Base-by-base conservation (phyloP, 2,888 invertebrate species). In the Habroteleia sp. region DNA sequence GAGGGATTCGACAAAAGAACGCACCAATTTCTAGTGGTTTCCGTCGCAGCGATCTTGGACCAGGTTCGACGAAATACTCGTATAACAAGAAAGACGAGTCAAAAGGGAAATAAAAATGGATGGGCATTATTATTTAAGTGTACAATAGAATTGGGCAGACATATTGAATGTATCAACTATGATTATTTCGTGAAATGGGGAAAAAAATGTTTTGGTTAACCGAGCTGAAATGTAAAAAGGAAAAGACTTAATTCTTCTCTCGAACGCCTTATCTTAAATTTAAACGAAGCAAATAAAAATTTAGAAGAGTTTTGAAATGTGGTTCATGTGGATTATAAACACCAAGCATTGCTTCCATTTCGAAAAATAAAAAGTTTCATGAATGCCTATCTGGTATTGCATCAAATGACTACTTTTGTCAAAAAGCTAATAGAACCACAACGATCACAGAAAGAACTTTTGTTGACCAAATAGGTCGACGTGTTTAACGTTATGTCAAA, bases 1-100 rank as follows among this genome's bases (percentile, higher is more conserved):
- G 6, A 29, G 37, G 50, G 48, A n/a, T 31, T 13, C 44, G 10
- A 69, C 69, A 69, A 68, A 68, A 58, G 68, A 48, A 50, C 39
- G 48, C 39, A 48, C 68, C 68, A 68, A 68, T 68, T 68, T 68
- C 50, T 58, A 41, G 68, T 50, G 68, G 68, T 68, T 68, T 68
- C 50, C 50, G 44, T 68, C 48, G 56, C 31, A 54, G 4, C 56
- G 33, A 68, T 68, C 31, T 23, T 37, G 20, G 29, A 35, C 44
- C 54, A 11, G 16, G 44, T 14, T 42, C 25, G 54, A 54, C 33
- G 35, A 58, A 68, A 68, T 56, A 66, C 56, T 48, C 25, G 50
- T 41, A 27, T 50, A 58, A 68, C 68, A 58, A 58, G 50, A 68
- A 50, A 50, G 46, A 58, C 68, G 33, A 42, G 68, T 58, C 50